phyloP scores from a whole-genome alignment of 2,113 vertebrate genomes.

The Chaetops frenatus region DNA sequence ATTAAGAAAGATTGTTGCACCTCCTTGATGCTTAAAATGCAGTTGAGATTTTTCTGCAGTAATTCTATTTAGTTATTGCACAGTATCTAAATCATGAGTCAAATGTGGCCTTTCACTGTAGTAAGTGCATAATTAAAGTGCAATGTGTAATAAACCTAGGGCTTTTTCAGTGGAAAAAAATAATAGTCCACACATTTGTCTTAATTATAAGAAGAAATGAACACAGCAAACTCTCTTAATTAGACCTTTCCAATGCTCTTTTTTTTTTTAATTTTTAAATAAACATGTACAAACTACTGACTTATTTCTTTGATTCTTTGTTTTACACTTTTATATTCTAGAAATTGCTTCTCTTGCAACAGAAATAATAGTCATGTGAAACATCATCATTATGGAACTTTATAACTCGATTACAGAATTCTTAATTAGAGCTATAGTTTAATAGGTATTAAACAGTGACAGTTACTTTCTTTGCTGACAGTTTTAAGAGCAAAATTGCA shows the following conservation, averaged over 20 bases:
- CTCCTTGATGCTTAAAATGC: background rate
- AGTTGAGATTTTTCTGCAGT: background rate
- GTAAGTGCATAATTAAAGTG: constrained; percentile 18
- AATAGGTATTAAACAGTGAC: background rate
- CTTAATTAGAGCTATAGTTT: background rate
- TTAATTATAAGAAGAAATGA: constrained; percentile 3
- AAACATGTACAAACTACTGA: background rate
- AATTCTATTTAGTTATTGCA: background rate
- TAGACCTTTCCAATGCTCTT: background rate
- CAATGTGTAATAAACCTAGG: background rate
- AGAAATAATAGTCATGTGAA: background rate
- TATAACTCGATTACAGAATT: background rate
- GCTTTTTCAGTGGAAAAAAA: background rate
- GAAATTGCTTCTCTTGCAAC: background rate
- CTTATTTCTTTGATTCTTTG: background rate
- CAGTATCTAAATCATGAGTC: background rate
- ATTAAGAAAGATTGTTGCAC: background rate
- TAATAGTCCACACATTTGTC: background rate
- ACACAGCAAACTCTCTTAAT: background rate
- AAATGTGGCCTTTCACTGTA: background rate
- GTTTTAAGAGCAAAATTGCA: constrained; percentile 1
- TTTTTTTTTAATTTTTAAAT: background rate
- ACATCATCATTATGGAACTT: background rate
- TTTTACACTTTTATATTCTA: background rate
- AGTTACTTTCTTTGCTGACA: background rate